A percentile compares a stretch with the other conserved stretches of the same genome.
These are phyloP conservation scores for Torymus auratus DNA, from an alignment of 2,888 invertebrate species.

Conservation along the genomic window DNA sequence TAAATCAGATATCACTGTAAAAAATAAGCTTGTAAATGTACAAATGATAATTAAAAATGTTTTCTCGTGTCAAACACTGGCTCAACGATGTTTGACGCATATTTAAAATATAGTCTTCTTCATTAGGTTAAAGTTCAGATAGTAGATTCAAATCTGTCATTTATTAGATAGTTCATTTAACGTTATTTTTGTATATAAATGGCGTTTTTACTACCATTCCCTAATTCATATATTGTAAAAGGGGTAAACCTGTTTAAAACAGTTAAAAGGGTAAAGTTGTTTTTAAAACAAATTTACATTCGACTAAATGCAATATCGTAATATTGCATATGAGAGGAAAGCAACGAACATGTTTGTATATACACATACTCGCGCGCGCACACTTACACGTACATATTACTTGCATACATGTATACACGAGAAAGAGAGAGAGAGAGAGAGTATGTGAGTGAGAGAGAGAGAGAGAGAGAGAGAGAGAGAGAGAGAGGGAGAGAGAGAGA, in stretches of 20 bases:
- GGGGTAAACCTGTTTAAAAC: slow-evolving; percentile 6
- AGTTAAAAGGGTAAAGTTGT: background rate
- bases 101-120: slow-evolving; percentile 15
- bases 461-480: too few species aligned
- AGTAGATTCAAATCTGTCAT: slow-evolving; percentile 31
- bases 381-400: background rate
- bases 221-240: slow-evolving; percentile 33
- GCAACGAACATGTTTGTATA: slow-evolving; percentile 49
- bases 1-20: too few species aligned
- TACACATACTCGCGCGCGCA: slow-evolving; percentile 34
- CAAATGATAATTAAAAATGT: slow-evolving; percentile 44
- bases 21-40: slow-evolving; percentile 12
- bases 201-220: slow-evolving; percentile 39
- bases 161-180: slow-evolving; percentile 40
- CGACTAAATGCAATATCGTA: slow-evolving; percentile 27
- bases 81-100: background rate
- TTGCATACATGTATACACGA: slow-evolving; percentile 14
- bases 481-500: too few species aligned
- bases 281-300: slow-evolving; percentile 33
- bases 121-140: slow-evolving; percentile 20
- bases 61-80: slow-evolving; percentile 11
- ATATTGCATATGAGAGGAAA: slow-evolving; percentile 28
- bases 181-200: slow-evolving; percentile 52
- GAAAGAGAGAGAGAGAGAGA: too few species aligned
- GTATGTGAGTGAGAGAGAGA: too few species aligned